Evolutionary conservation across 1,140 invertebrate species (phyloP).

Genomic region (Hylyphantes graminicola): DNA sequence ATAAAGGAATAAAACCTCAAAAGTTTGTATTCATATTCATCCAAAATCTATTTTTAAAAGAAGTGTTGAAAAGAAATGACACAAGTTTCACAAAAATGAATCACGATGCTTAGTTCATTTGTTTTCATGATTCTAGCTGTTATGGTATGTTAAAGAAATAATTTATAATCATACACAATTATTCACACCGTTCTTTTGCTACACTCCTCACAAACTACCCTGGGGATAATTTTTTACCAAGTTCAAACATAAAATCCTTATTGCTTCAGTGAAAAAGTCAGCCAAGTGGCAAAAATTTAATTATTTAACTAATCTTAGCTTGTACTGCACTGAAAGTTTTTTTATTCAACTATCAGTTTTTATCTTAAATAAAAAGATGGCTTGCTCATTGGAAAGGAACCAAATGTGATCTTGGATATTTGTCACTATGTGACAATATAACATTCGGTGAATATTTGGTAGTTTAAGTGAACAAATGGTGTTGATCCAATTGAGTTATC

Average conservation of each 20-base stretch:
- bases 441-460: too few species aligned
- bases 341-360: neutral
- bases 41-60: too few species aligned
- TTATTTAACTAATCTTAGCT: slow-evolving; percentile 30
- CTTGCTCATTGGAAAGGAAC: neutral
- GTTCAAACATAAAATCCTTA: slow-evolving; percentile 52
- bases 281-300: slow-evolving; percentile 50
- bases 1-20: too few species aligned
- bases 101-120: slow-evolving; percentile 56
- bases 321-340: neutral
- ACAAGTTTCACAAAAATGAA: too few species aligned
- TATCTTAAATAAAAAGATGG: slow-evolving; percentile 2
- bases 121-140: slow-evolving; percentile 55
- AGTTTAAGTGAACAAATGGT: too few species aligned
- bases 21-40: too few species aligned
- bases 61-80: too few species aligned
- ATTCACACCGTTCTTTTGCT: slow-evolving; percentile 31
- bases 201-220: slow-evolving; percentile 25
- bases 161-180: slow-evolving; percentile 50
- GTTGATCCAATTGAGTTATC: too few species aligned
- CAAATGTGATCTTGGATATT: neutral
- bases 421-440: neutral
- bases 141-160: neutral
- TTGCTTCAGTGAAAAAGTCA: slow-evolving; percentile 34
- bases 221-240: neutral